A percentile compares a stretch with the other conserved stretches of the same genome.
These are phyloP conservation scores for Etheostoma spectabile DNA, from an alignment of 2,113 vertebrate species.

Conservation along the genomic window DNA sequence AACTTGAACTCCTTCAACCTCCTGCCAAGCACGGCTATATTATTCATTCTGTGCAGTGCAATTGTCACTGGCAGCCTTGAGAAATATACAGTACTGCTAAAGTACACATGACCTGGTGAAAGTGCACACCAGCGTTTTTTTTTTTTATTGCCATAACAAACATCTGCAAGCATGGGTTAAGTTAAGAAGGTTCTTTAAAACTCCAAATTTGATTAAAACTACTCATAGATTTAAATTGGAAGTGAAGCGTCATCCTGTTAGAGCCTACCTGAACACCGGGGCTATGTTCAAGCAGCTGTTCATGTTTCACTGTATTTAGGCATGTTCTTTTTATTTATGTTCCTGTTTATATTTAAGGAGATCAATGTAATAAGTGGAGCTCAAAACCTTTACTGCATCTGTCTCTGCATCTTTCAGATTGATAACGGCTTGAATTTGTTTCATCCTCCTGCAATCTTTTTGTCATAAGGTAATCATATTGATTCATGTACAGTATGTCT, in stretches of 20 bases:
- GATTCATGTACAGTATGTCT: constrained; percentile 6
- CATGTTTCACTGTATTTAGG: neutral
- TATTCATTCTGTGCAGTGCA: neutral
- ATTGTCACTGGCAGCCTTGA: neutral
- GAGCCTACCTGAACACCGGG: neutral
- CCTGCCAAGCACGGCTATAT: neutral
- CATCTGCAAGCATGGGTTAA: neutral
- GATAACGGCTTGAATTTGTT: constrained; percentile 34
- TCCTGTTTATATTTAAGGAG: neutral
- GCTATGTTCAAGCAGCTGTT: too few relatives aligned
- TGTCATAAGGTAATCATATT: constrained; percentile 20
- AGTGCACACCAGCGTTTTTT: neutral
- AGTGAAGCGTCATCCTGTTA: neutral
- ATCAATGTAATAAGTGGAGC: neutral
- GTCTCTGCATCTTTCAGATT: neutral
- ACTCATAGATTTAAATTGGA: neutral
- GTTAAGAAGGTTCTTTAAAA: neutral
- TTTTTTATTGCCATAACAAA: neutral
- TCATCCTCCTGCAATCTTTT: constrained; percentile 18
- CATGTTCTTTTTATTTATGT: neutral
- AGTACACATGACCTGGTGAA: neutral
- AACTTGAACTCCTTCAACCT: neutral
- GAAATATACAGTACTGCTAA: neutral
- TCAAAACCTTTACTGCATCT: constrained; percentile 13
- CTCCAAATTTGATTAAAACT: neutral